Evolutionary conservation across 2,888 invertebrate genomes (phyloP).

Genomic region (Bellardia pandia): DNA sequence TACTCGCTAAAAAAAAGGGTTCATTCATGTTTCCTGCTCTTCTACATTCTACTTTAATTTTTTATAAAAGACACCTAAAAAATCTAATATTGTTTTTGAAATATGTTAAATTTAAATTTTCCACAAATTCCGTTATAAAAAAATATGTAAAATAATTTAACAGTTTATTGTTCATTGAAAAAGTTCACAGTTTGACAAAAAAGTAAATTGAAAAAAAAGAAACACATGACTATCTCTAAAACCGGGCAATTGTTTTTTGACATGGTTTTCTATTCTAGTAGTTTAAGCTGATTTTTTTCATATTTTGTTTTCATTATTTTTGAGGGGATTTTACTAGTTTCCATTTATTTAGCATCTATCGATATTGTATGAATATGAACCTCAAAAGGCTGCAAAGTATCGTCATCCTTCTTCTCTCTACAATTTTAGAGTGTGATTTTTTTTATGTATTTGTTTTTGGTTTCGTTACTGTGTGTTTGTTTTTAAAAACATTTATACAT

Average conservation of each 20-base stretch:
- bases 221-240: slow-evolving; percentile 46
- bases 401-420: slow-evolving; percentile 21
- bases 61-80: background rate
- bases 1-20: too few relatives aligned
- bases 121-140: slow-evolving; percentile 7
- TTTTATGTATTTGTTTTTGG: background rate
- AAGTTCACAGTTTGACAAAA: slow-evolving; percentile 12
- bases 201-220: slow-evolving; percentile 1
- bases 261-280: slow-evolving; percentile 43
- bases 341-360: slow-evolving; percentile 62
- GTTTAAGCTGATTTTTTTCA: slow-evolving; percentile 32
- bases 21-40: too few relatives aligned
- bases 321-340: slow-evolving; percentile 63
- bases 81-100: background rate
- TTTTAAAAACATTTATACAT: slow-evolving; percentile 60
- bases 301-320: slow-evolving; percentile 58
- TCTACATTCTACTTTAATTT: background rate
- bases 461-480: slow-evolving; percentile 16
- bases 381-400: slow-evolving; percentile 60
- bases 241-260: slow-evolving; percentile 58
- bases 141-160: slow-evolving; percentile 20
- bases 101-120: slow-evolving; percentile 23
- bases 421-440: slow-evolving; percentile 13
- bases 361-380: slow-evolving; percentile 67
- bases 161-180: slow-evolving; percentile 3